phyloP scores from a whole-genome alignment of 2,797 vertebrate species.

The Tamandua tetradactyla region DNA sequence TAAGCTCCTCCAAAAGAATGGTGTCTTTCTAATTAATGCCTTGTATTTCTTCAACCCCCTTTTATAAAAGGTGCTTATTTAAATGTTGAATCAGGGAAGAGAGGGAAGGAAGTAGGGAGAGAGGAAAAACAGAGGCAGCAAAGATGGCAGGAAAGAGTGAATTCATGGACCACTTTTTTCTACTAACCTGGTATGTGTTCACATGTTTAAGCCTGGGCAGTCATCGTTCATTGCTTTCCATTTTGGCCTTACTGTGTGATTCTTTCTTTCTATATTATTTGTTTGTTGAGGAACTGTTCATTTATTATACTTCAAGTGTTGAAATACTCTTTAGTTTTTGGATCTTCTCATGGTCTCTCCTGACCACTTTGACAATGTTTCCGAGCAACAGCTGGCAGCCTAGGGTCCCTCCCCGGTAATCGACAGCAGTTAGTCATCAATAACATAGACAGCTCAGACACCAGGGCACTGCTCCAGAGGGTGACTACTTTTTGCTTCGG shows the following conservation, averaged over 20 bases:
- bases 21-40: background rate
- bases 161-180: background rate
- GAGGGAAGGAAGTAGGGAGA: background rate
- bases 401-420: background rate
- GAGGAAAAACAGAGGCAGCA: background rate
- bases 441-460: conserved; percentile 17
- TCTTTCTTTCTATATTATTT: conserved; percentile 25
- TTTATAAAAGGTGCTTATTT: background rate
- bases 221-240: background rate
- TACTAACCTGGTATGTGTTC: background rate
- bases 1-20: background rate
- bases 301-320: conserved; percentile 47
- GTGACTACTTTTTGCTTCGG: background rate
- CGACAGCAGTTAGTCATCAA: conserved; percentile 47
- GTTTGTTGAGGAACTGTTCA: conserved; percentile 8
- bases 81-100: background rate
- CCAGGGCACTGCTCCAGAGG: background rate
- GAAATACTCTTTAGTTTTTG: conserved; percentile 45
- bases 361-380: conserved; percentile 15
- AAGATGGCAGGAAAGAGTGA: background rate
- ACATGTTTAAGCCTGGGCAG: background rate
- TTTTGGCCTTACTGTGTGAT: background rate
- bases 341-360: background rate
- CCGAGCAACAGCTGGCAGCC: conserved; percentile 33
- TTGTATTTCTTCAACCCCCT: background rate